Evolutionary conservation across 2,113 vertebrate species (phyloP).

Genomic region (Nesogale talazaci): DNA sequence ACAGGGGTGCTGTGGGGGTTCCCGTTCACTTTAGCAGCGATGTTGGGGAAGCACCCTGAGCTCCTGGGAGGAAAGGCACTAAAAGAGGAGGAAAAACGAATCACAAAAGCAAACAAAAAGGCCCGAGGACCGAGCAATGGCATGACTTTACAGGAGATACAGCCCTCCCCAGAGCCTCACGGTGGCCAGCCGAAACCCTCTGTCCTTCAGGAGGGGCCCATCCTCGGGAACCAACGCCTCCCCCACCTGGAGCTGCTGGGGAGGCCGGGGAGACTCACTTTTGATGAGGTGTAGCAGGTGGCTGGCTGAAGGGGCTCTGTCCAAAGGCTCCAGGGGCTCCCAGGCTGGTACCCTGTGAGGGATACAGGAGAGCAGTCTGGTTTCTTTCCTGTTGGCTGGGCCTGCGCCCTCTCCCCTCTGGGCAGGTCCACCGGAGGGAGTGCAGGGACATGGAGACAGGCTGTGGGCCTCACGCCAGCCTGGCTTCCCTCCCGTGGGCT

Average conservation of each 20-base stretch:
- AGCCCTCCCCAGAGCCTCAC: too few relatives aligned
- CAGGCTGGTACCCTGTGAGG: conserved; percentile 91
- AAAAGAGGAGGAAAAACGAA: fast-evolving
- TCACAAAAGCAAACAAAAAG: fast-evolving
- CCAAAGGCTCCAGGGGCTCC: conserved; percentile 93
- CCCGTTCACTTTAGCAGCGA: conserved; percentile 76
- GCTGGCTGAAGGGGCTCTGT: conserved; percentile 95
- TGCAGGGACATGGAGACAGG: background rate
- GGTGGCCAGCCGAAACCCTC: fast-evolving
- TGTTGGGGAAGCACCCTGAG: conserved; percentile 43
- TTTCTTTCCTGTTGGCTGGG: fast-evolving
- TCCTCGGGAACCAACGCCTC: too few relatives aligned
- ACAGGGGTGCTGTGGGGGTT: conserved; percentile 77
- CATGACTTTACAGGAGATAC: background rate
- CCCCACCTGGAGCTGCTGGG: too few relatives aligned
- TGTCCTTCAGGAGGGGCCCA: background rate
- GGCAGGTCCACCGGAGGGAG: conserved; percentile 7
- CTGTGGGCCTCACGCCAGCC: conserved; percentile 68
- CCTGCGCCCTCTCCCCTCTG: background rate
- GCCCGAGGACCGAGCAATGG: too few relatives aligned
- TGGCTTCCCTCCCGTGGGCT: conserved; percentile 60
- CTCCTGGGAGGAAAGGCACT: conserved; percentile 56
- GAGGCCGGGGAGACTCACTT: conserved; percentile 88
- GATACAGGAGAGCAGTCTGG: conserved; percentile 59
- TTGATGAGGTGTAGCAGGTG: conserved; percentile 94